phyloP scores from a whole-genome alignment of 2,113 vertebrate species.

The Tympanuchus pallidicinctus region DNA sequence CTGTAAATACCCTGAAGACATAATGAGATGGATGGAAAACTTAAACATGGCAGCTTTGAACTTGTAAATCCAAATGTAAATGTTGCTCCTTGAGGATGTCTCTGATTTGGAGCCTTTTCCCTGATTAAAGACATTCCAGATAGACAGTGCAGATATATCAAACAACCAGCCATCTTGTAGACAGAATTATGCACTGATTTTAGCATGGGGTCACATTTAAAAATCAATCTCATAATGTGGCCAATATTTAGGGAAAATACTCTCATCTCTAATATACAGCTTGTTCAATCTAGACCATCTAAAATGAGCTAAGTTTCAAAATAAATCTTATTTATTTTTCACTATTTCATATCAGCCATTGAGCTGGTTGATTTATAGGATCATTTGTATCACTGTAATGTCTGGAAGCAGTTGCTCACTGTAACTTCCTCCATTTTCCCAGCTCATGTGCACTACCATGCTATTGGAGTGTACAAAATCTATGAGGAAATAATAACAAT shows the following conservation, averaged over 20 bases:
- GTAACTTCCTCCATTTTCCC: not conserved
- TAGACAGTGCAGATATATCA: not conserved
- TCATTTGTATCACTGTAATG: not conserved
- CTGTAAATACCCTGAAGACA: not conserved
- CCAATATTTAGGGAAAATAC: constrained; percentile 1
- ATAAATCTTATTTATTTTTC: not conserved
- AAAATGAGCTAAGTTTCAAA: not conserved
- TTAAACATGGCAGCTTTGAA: not conserved
- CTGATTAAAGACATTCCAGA: not conserved
- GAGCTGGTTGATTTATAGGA: not conserved
- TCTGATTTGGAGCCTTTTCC: not conserved
- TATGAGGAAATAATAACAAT: not conserved
- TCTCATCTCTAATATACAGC: not conserved
- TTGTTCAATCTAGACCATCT: not conserved
- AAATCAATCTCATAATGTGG: not conserved
- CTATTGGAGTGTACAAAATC: not conserved
- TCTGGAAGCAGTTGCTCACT: not conserved
- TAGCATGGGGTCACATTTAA: not conserved
- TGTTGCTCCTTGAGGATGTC: not conserved
- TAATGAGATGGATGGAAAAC: not conserved
- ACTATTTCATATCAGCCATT: not conserved
- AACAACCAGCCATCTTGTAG: not conserved
- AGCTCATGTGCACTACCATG: not conserved
- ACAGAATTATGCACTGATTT: not conserved
- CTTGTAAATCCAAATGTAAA: not conserved